Percentiles rank a stretch among this genome's conserved stretches.
phyloP scores from a whole-genome alignment of 2,797 vertebrate species.

The Enteromius thamalakanensis region DNA sequence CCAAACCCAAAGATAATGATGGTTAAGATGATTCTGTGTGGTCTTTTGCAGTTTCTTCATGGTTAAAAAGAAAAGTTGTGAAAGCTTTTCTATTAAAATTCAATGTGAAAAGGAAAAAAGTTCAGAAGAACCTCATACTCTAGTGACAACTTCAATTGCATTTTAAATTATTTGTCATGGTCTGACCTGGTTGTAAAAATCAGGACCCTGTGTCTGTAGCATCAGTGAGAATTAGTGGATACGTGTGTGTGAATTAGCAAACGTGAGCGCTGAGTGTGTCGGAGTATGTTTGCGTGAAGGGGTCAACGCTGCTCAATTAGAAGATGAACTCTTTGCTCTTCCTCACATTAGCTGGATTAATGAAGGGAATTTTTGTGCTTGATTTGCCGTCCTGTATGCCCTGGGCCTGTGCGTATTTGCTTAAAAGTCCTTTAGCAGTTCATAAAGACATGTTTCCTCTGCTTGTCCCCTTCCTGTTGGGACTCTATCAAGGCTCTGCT shows the following conservation, averaged over 20 bases:
- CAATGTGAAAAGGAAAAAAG: neutral
- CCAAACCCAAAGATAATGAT: neutral
- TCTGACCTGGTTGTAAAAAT: slow-evolving; percentile 24
- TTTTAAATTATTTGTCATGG: slow-evolving; percentile 22
- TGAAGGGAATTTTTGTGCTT: slow-evolving; percentile 37
- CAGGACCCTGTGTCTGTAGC: slow-evolving; percentile 19
- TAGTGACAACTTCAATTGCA: slow-evolving; percentile 17
- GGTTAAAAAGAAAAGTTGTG: neutral
- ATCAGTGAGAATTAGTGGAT: slow-evolving; percentile 43
- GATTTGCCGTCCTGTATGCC: slow-evolving; percentile 47
- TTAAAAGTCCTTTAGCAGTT: slow-evolving; percentile 90
- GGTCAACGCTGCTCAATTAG: slow-evolving; percentile 64
- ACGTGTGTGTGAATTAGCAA: slow-evolving; percentile 53
- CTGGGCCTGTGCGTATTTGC: slow-evolving; percentile 79
- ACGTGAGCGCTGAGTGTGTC: slow-evolving; percentile 10
- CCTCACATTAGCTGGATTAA: slow-evolving; percentile 50
- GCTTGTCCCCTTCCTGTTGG: slow-evolving; percentile 86
- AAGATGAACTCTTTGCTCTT: slow-evolving; percentile 43
- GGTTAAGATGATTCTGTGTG: neutral
- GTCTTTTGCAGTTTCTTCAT: neutral
- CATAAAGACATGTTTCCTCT: slow-evolving; percentile 88
- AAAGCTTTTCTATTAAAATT: neutral
- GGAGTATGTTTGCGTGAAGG: slow-evolving; percentile 58
- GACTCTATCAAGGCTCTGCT: slow-evolving; percentile 90
- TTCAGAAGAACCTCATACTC: slow-evolving; percentile 16